A percentile compares a stretch with the other conserved stretches of the same genome.
These are phyloP conservation scores for Caenorhabditis virilis DNA, from an alignment of 2,888 invertebrate species.

Conservation along the genomic window DNA sequence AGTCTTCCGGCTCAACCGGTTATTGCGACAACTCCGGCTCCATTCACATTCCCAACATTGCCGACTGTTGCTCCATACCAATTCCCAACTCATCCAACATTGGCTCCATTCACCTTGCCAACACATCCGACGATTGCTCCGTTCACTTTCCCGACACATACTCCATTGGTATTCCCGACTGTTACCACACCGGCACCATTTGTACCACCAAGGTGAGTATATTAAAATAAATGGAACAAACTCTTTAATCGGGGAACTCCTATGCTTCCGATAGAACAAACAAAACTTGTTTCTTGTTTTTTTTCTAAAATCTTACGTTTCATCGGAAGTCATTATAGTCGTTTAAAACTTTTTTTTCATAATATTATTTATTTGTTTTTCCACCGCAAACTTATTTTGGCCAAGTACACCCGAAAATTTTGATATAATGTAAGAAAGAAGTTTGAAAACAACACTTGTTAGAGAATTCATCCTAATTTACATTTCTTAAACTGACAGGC, in stretches of 20 bases:
- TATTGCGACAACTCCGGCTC: slow-evolving; percentile 15
- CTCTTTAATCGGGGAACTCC: too few species aligned
- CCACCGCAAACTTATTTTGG: not conserved
- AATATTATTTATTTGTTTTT: not conserved
- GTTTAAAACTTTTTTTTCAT: too few species aligned
- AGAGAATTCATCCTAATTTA: too few species aligned
- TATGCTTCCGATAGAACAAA: too few species aligned
- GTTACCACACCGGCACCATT: slow-evolving; percentile 30
- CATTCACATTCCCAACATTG: slow-evolving; percentile 36
- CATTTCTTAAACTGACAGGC: too few species aligned
- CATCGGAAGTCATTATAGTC: too few species aligned
- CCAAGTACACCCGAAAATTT: too few species aligned
- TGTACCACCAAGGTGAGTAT: slow-evolving; percentile 31
- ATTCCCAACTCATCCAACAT: slow-evolving; percentile 39
- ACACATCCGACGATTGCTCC: slow-evolving; percentile 33
- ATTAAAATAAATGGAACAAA: not conserved
- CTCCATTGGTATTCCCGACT: slow-evolving; percentile 35
- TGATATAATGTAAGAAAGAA: too few species aligned
- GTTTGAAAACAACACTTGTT: too few species aligned
- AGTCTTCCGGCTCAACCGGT: slow-evolving; percentile 6
- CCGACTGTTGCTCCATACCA: slow-evolving; percentile 37
- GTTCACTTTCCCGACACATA: slow-evolving; percentile 46
- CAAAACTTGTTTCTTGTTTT: too few species aligned
- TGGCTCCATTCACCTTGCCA: slow-evolving; percentile 40
- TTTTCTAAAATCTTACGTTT: too few species aligned